Conservation (phyloP, 2,797 vertebrate species). For the Alfaro cultratus region DNA sequence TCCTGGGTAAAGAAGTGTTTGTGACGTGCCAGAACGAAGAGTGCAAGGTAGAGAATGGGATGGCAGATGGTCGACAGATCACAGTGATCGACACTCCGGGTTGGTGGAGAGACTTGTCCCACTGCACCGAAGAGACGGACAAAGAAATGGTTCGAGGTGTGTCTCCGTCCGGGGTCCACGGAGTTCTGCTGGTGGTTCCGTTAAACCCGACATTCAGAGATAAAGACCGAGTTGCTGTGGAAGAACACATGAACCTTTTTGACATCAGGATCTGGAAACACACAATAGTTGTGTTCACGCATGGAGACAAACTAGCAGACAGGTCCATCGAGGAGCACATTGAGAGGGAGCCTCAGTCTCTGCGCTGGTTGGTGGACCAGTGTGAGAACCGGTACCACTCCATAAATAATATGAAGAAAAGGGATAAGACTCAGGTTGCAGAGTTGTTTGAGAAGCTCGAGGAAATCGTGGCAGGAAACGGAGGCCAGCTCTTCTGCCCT, state of each 20-base stretch:
- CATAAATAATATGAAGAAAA: conserved; percentile 43
- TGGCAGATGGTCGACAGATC: conserved; percentile 21
- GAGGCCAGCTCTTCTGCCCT: conserved; percentile 27
- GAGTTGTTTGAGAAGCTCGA: conserved; percentile 64
- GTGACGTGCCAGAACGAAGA: neutral
- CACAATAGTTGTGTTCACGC: conserved; percentile 58
- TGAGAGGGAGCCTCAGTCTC: conserved; percentile 35
- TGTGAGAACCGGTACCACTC: conserved; percentile 65
- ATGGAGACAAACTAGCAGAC: conserved; percentile 47
- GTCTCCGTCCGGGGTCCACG: conserved; percentile 36
- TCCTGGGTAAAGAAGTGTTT: conserved; percentile 46
- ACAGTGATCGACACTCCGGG: conserved; percentile 61
- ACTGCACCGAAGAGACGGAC: conserved; percentile 25
- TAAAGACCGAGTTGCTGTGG: conserved; percentile 14
- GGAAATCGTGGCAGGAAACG: conserved; percentile 52
- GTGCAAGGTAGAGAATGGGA: conserved; percentile 1
- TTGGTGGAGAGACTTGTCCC: conserved; percentile 27
- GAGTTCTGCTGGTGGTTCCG: conserved; percentile 54
- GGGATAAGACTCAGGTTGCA: conserved; percentile 29
- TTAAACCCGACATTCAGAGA: conserved; percentile 42
- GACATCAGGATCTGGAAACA: conserved; percentile 56
- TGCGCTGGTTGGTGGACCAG: conserved; percentile 55
- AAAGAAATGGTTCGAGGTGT: conserved; percentile 41
- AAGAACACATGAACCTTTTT: conserved; percentile 52
- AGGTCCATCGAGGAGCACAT: conserved; percentile 59